Base-by-base conservation (phyloP, 1,140 invertebrate genomes). In the Meloidogyne chitwoodi region DNA sequence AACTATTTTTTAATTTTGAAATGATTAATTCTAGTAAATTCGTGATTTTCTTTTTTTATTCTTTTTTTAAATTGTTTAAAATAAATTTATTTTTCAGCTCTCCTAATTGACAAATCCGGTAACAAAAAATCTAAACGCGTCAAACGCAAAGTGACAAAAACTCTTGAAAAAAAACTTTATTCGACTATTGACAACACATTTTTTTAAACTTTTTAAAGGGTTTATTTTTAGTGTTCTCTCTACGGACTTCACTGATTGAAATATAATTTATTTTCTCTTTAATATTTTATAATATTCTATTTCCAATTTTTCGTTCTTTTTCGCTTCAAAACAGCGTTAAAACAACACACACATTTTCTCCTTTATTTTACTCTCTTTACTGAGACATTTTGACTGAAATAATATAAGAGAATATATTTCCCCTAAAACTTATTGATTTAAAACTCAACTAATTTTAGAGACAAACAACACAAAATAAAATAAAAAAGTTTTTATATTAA, bases 231-330 rank as follows among this genome's bases (percentile, higher is more conserved):
- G 2, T 5, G 6, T n/a, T n/a, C 6, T 56, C 48, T 19, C 4
- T 19, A 48, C 44, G 3, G 16, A 56, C 19, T 14, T 22, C n/a
- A 16, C 48, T 56, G 48, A 56, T 56, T n/a, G 6, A 56, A n/a
- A 56, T 22, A 68, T 26, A 68, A 68, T 68, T 27, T 48, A 68
- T 71, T 71, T 56, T 63, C 34, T 24, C n/a, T 4, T 27, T 24
- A 26, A 26, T n/a, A n/a, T n/a, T n/a, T n/a, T n/a, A n/a, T n/a
- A n/a, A n/a, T n/a, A n/a, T 22, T 31, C 22, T 67, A n/a, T 31
- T 24, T 61, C 56, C 70, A 0, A 10, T 27, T 63, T 61, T 10
- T 48, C 8, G 12, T 31, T 5, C n/a, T 31, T 48, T 31, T 48
- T 61, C 44, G 31, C 69, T 24, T 56, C 41, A 12, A 31, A 62